phyloP scores from a whole-genome alignment of 2,888 invertebrate species.

The Maniola hyperantus region DNA sequence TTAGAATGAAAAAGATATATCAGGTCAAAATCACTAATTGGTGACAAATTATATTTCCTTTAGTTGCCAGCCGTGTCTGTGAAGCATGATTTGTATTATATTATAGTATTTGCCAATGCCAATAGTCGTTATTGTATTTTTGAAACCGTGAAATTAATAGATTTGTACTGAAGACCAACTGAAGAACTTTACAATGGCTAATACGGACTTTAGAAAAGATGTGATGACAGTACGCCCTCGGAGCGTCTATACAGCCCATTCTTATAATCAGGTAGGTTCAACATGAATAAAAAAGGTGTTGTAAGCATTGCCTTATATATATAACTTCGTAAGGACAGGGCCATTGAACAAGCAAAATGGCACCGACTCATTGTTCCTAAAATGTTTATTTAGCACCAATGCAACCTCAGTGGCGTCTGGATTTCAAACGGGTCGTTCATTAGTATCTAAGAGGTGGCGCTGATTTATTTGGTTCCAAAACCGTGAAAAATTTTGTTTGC shows the following conservation, averaged over 20 bases:
- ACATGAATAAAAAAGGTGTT: not conserved
- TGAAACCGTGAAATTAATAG: conserved; percentile 64
- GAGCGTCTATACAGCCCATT: conserved; percentile 87
- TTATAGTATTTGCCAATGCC: conserved; percentile 71
- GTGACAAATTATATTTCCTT: conserved; percentile 65
- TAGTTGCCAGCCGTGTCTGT: conserved; percentile 49
- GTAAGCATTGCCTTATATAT: no score
- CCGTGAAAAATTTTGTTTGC: no score
- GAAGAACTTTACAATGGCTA: conserved; percentile 76
- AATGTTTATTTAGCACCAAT: no score
- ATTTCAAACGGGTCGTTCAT: no score
- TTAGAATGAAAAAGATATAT: conserved; percentile 57
- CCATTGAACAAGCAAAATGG: no score
- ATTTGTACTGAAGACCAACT: conserved; percentile 68
- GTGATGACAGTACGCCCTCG: conserved; percentile 83
- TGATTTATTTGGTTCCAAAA: no score
- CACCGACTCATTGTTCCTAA: no score
- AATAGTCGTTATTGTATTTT: conserved; percentile 68
- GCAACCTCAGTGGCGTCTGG: no score
- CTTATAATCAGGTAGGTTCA: conserved; percentile 77
- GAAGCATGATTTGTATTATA: conserved; percentile 67
- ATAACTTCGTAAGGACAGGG: no score
- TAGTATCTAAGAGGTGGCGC: no score
- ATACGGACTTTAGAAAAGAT: conserved; percentile 77
- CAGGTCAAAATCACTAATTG: conserved; percentile 48